phyloP scores from a whole-genome alignment of 1,140 invertebrate species.

The Nymphalis io region DNA sequence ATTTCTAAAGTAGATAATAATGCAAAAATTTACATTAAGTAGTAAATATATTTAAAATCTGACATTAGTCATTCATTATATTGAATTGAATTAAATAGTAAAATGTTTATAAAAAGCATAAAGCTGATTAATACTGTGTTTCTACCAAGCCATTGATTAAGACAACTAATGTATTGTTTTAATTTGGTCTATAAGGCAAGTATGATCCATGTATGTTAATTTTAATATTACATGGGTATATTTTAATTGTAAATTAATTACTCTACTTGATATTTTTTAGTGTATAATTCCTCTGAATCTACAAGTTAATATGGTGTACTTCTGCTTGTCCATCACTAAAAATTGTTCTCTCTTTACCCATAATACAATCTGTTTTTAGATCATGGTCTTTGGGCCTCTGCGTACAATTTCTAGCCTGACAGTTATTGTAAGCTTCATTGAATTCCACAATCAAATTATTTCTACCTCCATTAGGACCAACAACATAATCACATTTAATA shows the following conservation, averaged over 20 bases:
- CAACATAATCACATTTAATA: constrained; percentile 84
- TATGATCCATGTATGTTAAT: too few species aligned
- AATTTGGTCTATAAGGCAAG: too few species aligned
- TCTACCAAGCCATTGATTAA: too few species aligned
- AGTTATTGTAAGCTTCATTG: constrained; percentile 82
- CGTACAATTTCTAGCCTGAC: constrained; percentile 79
- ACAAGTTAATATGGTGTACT: constrained; percentile 68
- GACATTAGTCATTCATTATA: not conserved
- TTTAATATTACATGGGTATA: too few species aligned
- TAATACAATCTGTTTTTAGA: constrained; percentile 82
- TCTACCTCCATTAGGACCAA: constrained; percentile 88
- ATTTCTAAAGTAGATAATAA: not conserved
- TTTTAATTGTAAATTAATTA: too few species aligned
- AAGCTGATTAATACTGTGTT: too few species aligned
- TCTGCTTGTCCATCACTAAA: constrained; percentile 77
- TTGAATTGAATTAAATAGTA: too few species aligned
- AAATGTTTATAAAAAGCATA: too few species aligned
- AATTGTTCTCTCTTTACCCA: constrained; percentile 70
- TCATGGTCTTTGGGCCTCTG: constrained; percentile 65
- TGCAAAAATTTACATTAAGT: not conserved
- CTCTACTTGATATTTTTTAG: not conserved
- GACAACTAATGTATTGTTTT: too few species aligned
- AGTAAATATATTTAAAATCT: not conserved
- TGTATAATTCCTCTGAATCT: constrained; percentile 1
- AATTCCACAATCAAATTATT: constrained; percentile 84